phyloP scores from a whole-genome alignment of 2,113 vertebrate species.

The Amia ocellicauda region DNA sequence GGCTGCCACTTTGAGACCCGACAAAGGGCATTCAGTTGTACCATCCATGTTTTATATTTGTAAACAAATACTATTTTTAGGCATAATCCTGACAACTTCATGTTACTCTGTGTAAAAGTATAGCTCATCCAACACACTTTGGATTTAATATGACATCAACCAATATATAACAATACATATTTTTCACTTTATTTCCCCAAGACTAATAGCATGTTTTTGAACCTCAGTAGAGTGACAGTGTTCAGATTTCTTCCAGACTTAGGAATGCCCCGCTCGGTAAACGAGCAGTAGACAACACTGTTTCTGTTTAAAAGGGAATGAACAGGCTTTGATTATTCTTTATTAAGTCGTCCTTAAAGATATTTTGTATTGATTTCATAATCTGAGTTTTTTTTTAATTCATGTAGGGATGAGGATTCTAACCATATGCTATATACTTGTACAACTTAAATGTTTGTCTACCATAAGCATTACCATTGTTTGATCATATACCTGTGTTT shows the following conservation, averaged over 20 bases:
- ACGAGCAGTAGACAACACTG: not conserved
- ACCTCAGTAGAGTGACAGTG: no score
- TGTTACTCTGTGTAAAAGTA: not conserved
- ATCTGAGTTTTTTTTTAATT: no score
- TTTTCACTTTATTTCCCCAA: not conserved
- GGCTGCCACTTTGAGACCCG: slow-evolving; percentile 7
- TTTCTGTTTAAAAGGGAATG: no score
- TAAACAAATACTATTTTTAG: not conserved
- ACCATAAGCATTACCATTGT: no score
- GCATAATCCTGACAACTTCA: not conserved
- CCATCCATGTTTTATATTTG: not conserved
- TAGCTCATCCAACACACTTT: slow-evolving; percentile 1
- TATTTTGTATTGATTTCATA: no score
- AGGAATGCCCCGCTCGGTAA: not conserved
- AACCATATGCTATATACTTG: no score
- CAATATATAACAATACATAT: not conserved
- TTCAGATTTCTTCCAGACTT: not conserved
- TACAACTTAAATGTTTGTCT: no score
- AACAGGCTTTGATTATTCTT: no score
- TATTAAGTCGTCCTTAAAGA: no score
- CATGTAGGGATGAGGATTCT: no score
- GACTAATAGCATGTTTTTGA: not conserved
- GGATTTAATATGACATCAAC: not conserved
- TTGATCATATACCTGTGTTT: no score
- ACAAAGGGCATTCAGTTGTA: not conserved